Conservation (phyloP, 2,797 vertebrate genomes). For the Pteropus rufus region DNA sequence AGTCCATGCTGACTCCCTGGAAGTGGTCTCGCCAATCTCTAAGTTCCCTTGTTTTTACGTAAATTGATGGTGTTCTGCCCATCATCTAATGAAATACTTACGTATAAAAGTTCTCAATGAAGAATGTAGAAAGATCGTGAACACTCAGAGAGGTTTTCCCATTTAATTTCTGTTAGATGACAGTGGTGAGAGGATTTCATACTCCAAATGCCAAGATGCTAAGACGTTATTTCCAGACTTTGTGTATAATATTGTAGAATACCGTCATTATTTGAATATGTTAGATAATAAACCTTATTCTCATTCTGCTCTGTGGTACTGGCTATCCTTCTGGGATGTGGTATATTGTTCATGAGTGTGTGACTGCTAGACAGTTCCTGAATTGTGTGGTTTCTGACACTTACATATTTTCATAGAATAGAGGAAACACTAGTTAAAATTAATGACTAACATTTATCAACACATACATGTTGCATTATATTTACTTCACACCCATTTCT, state of each 20-base stretch:
- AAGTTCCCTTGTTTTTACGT: slow-evolving; percentile 87
- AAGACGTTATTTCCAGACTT: not conserved
- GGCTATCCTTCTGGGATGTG: not conserved
- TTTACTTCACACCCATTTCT: not conserved
- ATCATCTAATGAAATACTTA: not conserved
- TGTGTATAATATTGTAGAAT: not conserved
- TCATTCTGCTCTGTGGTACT: not conserved
- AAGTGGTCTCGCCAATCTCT: slow-evolving; percentile 87
- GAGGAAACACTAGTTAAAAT: not conserved
- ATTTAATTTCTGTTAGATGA: not conserved
- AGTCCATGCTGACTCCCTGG: no score
- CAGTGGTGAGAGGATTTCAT: not conserved
- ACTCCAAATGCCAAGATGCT: not conserved
- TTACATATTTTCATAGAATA: not conserved
- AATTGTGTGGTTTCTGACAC: not conserved
- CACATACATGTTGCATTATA: not conserved
- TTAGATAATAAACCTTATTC: not conserved
- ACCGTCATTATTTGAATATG: not conserved
- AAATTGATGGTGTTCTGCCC: not conserved
- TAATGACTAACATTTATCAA: not conserved
- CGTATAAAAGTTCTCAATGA: not conserved
- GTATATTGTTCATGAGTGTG: not conserved
- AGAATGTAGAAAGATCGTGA: not conserved
- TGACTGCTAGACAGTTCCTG: not conserved
- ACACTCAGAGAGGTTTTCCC: not conserved